Conservation (phyloP, 2,888 invertebrate species). For the Amaurobius ferox region DNA sequence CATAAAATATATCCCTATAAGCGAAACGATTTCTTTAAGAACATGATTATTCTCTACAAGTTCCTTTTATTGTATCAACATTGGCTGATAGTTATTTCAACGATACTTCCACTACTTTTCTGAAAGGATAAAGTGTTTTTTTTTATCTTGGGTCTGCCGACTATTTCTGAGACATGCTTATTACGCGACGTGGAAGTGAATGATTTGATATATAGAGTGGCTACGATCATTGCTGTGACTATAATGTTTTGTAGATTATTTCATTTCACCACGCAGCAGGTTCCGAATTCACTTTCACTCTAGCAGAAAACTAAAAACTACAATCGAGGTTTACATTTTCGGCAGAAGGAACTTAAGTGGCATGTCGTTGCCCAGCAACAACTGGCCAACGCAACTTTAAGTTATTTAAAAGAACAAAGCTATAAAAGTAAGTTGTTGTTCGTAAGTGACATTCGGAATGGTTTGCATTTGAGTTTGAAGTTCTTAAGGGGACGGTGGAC, state of each 20-base stretch:
- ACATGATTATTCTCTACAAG: too few relatives aligned
- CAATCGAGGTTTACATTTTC: slow-evolving; percentile 23
- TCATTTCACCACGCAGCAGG: background rate
- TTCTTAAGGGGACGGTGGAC: too few relatives aligned
- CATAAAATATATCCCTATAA: too few relatives aligned
- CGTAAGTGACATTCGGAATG: background rate
- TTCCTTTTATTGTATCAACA: too few relatives aligned
- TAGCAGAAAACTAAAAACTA: slow-evolving; percentile 8
- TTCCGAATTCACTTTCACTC: background rate
- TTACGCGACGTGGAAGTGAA: background rate
- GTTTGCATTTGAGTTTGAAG: slow-evolving; percentile 37
- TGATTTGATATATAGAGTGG: background rate
- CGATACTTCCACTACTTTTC: too few relatives aligned
- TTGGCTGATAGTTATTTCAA: too few relatives aligned
- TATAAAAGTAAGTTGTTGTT: background rate
- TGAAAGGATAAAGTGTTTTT: background rate
- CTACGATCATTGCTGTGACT: background rate
- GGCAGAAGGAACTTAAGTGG: too few relatives aligned
- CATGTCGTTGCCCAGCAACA: slow-evolving; percentile 54
- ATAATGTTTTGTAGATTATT: background rate
- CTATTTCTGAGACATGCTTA: background rate
- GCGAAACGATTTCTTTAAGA: too few relatives aligned
- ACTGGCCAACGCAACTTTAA: slow-evolving; percentile 24
- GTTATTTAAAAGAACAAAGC: slow-evolving; percentile 14
- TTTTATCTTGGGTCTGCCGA: background rate